Conservation (phyloP, 1,140 invertebrate genomes). For the Calycopis cecrops region DNA sequence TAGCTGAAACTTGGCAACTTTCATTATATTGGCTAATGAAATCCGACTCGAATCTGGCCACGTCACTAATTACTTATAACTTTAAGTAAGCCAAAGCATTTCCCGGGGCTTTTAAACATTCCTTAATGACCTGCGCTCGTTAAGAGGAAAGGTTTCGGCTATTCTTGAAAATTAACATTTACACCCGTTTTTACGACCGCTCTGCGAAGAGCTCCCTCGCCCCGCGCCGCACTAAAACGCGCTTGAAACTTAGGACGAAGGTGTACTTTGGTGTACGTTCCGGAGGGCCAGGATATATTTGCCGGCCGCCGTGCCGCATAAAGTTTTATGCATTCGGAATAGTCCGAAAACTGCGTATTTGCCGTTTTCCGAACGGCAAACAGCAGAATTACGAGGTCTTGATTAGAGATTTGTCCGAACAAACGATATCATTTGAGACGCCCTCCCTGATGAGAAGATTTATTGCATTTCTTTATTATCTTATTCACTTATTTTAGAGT, state of each 20-base stretch:
- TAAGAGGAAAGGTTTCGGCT: conserved; percentile 57
- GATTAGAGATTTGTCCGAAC: conserved; percentile 27
- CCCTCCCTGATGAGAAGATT: too few relatives aligned
- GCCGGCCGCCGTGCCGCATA: conserved; percentile 32
- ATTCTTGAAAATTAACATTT: conserved; percentile 61
- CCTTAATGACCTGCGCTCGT: conserved; percentile 56
- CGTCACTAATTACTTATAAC: conserved; percentile 33
- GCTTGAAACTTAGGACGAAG: not conserved
- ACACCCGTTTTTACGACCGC: conserved; percentile 30
- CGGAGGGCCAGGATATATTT: conserved; percentile 23
- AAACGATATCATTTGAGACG: too few relatives aligned
- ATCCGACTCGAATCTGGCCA: conserved; percentile 21
- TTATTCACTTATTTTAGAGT: too few relatives aligned
- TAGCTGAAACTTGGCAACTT: not conserved
- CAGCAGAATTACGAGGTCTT: conserved; percentile 32
- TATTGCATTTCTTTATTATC: too few relatives aligned
- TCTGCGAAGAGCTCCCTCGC: conserved; percentile 21
- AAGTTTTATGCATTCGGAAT: conserved; percentile 49
- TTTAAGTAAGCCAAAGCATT: conserved; percentile 29
- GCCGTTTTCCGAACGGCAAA: conserved; percentile 43
- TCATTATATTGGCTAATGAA: conserved; percentile 17
- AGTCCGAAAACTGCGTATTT: conserved; percentile 57
- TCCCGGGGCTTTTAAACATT: conserved; percentile 41
- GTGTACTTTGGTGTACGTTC: not conserved
- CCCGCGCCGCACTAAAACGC: conserved; percentile 1